Evolutionary conservation across 2,113 vertebrate genomes (phyloP).

Genomic region (human (Homo sapiens)): GRCh38 chr3:112272001-112272500

Average conservation of each 20-base stretch:
- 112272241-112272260: background rate
- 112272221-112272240: background rate
- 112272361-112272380: background rate
- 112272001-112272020: background rate
- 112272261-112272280: background rate
- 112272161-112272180: background rate
- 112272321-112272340: background rate
- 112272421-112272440: background rate
- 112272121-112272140: background rate
- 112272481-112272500: background rate
- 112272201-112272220: background rate
- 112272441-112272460: background rate
- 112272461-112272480: background rate
- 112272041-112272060: background rate
- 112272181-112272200: background rate
- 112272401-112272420: conserved; percentile 1
- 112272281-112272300: background rate
- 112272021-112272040: background rate
- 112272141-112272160: background rate
- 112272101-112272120: background rate
- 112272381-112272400: background rate
- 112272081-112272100: background rate
- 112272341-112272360: background rate
- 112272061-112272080: background rate
- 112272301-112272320: conserved; percentile 16